Percentiles rank a stretch among this genome's conserved stretches.
These are phyloP conservation scores for Crepidodera aurea DNA, from an alignment of 2,888 invertebrate species.

Conservation along the genomic window DNA sequence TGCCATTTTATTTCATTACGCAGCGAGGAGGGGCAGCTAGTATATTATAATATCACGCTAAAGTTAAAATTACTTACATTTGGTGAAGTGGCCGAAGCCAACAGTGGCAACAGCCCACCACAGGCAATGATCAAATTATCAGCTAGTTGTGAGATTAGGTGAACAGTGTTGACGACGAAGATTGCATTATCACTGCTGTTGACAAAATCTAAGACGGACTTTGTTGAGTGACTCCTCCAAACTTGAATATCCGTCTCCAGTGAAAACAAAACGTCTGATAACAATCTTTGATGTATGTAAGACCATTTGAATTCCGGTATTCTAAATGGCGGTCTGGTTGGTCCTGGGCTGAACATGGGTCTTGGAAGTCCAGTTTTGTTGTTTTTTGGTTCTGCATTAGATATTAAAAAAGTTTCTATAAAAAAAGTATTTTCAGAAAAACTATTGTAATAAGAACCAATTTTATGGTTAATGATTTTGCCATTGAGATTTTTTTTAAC, in stretches of 20 bases:
- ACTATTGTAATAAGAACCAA: too few species aligned
- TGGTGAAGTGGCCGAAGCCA: conserved; percentile 98
- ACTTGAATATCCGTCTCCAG: conserved; percentile 97
- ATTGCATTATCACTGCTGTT: conserved; percentile 98
- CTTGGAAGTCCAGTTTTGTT: conserved; percentile 72
- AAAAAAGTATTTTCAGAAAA: too few species aligned
- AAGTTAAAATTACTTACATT: conserved; percentile 77
- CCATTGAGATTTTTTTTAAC: too few species aligned
- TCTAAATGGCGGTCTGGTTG: conserved; percentile 93
- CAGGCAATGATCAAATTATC: conserved; percentile 99
- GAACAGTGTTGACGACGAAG: conserved; percentile 99
- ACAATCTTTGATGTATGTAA: conserved; percentile 93
- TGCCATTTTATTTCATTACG: too few species aligned
- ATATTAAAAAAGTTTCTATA: too few species aligned
- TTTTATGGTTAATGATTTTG: too few species aligned
- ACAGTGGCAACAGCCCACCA: conserved; percentile 92
- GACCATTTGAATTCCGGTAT: conserved; percentile 99
- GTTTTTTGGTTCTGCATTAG: conserved; percentile 60
- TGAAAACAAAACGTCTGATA: conserved; percentile 95
- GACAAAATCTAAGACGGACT: conserved; percentile 96
- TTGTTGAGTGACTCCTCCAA: conserved; percentile 91
- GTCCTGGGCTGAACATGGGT: conserved; percentile 93
- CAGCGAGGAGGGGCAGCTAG: too few species aligned
- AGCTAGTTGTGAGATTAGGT: conserved; percentile 97
- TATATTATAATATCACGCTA: too few species aligned